phyloP scores from a whole-genome alignment of 2,113 vertebrate genomes.

The Coracopsis vasa region DNA sequence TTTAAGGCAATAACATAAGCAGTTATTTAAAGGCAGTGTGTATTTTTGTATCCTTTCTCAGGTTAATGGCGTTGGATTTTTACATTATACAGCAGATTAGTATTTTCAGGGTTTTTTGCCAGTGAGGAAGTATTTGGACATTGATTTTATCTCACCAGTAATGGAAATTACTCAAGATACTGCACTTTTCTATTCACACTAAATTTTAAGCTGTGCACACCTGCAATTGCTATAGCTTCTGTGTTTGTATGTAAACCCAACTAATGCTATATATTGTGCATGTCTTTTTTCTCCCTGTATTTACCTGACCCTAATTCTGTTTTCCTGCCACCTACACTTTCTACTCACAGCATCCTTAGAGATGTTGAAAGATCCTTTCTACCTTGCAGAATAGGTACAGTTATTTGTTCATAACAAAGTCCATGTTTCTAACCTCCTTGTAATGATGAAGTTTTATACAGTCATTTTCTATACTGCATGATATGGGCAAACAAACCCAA shows the following conservation, averaged over 20 bases:
- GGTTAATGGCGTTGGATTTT: background rate
- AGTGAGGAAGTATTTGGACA: background rate
- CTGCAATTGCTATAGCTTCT: background rate
- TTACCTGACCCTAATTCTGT: background rate
- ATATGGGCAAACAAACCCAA: background rate
- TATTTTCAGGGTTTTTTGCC: background rate
- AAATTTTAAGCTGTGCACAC: background rate
- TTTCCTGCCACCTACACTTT: background rate
- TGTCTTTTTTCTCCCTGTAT: background rate
- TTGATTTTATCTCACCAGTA: background rate
- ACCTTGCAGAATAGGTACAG: background rate
- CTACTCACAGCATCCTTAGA: background rate
- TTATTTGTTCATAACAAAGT: conserved; percentile 52
- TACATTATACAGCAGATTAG: background rate
- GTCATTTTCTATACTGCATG: background rate
- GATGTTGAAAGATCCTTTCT: background rate
- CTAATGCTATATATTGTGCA: background rate
- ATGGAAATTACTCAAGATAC: background rate
- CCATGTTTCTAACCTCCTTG: conserved; percentile 26
- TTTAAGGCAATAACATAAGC: background rate
- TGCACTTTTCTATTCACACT: background rate
- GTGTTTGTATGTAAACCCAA: background rate
- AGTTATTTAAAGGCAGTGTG: background rate
- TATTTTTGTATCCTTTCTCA: background rate
- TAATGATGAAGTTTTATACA: conserved; percentile 39